phyloP scores from a whole-genome alignment of 1,140 invertebrate species.

The Drosophila sechellia region DNA sequence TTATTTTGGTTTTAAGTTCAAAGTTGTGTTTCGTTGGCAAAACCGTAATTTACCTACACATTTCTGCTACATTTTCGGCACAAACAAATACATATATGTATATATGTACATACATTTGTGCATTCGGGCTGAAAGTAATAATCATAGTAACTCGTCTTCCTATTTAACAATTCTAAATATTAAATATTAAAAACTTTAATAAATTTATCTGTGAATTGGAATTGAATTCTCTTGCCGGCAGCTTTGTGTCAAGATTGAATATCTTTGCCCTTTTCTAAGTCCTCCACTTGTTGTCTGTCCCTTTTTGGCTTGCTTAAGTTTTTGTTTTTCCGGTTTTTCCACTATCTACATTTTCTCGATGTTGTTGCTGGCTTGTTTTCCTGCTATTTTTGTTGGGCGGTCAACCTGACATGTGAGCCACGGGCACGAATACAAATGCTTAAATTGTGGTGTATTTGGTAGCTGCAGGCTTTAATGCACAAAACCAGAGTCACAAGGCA shows the following conservation, averaged over 20 bases:
- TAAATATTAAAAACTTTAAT: not conserved
- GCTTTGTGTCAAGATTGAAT: constrained; percentile 18
- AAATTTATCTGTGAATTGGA: not conserved
- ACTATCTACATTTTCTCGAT: constrained; percentile 4
- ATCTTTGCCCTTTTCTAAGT: constrained; percentile 2
- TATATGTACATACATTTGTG: too few relatives aligned
- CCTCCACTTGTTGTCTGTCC: constrained; percentile 8
- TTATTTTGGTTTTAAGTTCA: constrained; percentile 14
- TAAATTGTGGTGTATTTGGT: constrained; percentile 61
- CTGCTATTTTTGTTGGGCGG: constrained; percentile 49
- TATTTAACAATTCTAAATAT: not conserved
- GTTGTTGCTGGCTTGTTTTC: constrained; percentile 17
- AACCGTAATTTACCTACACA: not conserved
- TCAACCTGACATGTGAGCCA: constrained; percentile 76
- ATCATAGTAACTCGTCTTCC: not conserved
- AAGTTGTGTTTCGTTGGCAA: not conserved
- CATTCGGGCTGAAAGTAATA: too few relatives aligned
- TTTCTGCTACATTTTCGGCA: not conserved
- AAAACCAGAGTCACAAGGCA: constrained; percentile 70
- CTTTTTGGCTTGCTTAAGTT: constrained; percentile 12
- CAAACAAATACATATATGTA: not conserved
- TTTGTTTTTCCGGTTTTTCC: constrained; percentile 9
- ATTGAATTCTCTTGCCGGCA: not conserved
- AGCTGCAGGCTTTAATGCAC: constrained; percentile 67
- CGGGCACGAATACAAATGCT: constrained; percentile 77